Evolutionary conservation across 2,888 invertebrate species (phyloP), one percentile per base, ranked within the genome.

Genomic region (Ichneumoninae sp.): DNA sequence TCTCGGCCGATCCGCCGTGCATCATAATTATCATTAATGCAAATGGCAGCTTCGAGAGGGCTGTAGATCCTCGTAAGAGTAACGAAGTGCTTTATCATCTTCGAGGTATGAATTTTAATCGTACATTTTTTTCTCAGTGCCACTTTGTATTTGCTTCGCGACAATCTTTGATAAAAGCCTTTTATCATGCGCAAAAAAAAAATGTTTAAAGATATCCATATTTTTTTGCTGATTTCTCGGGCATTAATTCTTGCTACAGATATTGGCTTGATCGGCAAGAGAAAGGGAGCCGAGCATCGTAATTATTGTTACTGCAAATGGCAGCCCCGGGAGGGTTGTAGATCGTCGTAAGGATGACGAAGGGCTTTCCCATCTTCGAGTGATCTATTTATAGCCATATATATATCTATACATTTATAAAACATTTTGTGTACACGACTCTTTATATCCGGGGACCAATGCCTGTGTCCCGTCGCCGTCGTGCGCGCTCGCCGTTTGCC

Each of bases 361-460:
- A 44, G 36, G 60, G 26, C 33, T 70, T 70, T 33, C 6, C 52
- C 52, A 40, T 72, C 19, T 26, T 26, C 60, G 72, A 5, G 40
- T 26, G 47, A 57, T 47, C 44, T 30, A n/a, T 30, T 60, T 30
- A 62, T 60, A 74, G 60, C 10, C 47, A 60, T 8, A 47, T 47
- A 47, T 7, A 40, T 40, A 40, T 40, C 5, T 30, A 40, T 40
- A 40, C 10, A 47, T 40, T 16, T 47, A 47, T 47, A 47, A 3
- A 62, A 74, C 47, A 50, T 62, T 74, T 30, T 33, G 62, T 74
- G 47, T 74, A 74, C 30, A 74, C 47, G 19, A 62, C 60, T 74
- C 57, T 60, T 54, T 72, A 47, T 62, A 70, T 70, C 62, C 70
- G 78, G 69, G 69, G 70, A 40, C 69, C 60, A 62, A 78, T 50